A percentile compares a stretch with the other conserved stretches of the same genome.
phyloP scores from a whole-genome alignment of 2,888 invertebrate species.

The Callyntrura sp. region DNA sequence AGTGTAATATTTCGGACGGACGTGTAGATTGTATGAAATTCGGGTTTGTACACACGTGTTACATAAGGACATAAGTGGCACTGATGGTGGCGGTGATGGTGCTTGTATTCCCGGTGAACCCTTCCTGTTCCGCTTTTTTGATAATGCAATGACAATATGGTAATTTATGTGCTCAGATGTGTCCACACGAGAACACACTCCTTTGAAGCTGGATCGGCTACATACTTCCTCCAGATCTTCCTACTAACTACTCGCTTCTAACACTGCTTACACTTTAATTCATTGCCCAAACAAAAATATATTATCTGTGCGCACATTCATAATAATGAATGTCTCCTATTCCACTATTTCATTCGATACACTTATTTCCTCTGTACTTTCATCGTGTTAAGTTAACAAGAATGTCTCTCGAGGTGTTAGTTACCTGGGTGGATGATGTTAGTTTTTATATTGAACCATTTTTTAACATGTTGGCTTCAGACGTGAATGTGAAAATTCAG shows the following conservation, averaged over 20 bases:
- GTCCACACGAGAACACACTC: constrained; percentile 60
- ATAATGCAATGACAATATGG: constrained; percentile 58
- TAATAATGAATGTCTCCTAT: constrained; percentile 67
- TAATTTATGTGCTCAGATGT: constrained; percentile 77
- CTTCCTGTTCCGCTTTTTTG: constrained; percentile 69
- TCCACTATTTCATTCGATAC: constrained; percentile 59
- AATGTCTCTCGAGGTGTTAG: background rate
- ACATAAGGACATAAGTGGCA: constrained; percentile 41
- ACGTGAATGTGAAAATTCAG: too few relatives aligned
- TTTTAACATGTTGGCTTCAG: too few relatives aligned
- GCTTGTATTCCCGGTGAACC: constrained; percentile 45
- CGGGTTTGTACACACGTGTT: constrained; percentile 40
- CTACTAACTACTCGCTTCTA: background rate
- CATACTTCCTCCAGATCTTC: constrained; percentile 7
- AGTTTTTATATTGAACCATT: too few relatives aligned
- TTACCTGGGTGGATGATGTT: too few relatives aligned
- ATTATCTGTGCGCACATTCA: constrained; percentile 30
- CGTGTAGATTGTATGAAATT: background rate
- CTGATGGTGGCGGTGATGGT: constrained; percentile 45
- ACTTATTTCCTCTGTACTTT: constrained; percentile 25
- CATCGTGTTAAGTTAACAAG: background rate
- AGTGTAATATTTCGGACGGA: background rate
- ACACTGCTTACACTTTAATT: constrained; percentile 56
- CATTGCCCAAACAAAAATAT: constrained; percentile 65
- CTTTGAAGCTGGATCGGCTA: background rate